Evolutionary conservation across 2,797 vertebrate species (phyloP).

Genomic region (Babyrousa celebensis): DNA sequence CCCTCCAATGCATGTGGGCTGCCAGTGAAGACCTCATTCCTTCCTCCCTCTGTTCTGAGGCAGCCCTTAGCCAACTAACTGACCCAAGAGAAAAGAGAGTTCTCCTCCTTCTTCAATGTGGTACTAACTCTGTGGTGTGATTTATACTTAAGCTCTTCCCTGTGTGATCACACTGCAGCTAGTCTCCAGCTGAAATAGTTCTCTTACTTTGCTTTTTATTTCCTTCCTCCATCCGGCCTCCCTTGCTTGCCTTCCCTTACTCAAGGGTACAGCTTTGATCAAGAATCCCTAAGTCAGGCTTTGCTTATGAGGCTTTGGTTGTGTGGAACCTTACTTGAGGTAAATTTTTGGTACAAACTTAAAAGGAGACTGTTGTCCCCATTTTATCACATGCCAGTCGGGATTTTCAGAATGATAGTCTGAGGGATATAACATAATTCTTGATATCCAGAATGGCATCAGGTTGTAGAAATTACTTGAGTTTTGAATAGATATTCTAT

Average conservation of each 20-base stretch:
- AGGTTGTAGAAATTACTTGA: background rate
- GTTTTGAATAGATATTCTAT: background rate
- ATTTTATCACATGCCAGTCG: background rate
- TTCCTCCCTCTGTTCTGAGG: background rate
- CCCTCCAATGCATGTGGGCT: background rate
- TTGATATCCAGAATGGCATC: background rate
- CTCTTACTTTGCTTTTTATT: background rate
- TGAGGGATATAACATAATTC: background rate
- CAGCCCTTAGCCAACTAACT: background rate
- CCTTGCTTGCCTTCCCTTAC: background rate
- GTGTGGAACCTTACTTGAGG: background rate
- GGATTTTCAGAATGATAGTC: background rate
- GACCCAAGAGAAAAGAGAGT: background rate
- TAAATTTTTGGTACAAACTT: background rate
- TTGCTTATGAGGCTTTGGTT: background rate
- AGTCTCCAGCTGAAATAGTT: background rate
- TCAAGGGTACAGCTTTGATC: rapidly evolving
- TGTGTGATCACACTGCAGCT: background rate
- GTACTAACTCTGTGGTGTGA: too few relatives aligned
- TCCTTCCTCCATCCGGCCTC: background rate
- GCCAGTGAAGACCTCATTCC: rapidly evolving
- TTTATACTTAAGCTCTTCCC: background rate
- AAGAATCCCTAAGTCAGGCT: background rate
- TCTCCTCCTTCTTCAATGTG: too few relatives aligned
- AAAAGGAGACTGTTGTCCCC: background rate